Conservation (phyloP, 2,888 invertebrate genomes). For the Lepidochrysops patricia region DNA sequence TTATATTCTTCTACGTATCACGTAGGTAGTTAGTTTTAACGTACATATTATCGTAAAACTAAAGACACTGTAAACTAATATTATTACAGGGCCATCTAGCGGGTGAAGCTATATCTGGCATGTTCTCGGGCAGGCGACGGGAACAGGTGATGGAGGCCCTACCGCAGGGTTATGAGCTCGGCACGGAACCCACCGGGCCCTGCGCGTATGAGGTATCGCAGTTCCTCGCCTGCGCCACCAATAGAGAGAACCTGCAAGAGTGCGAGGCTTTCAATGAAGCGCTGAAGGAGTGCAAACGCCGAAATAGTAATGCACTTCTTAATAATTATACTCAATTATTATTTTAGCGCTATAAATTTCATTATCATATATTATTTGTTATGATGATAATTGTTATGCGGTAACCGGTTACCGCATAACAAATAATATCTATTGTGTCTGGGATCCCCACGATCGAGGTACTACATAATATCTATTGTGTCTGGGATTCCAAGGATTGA, state of each 20-base stretch:
- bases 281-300: conserved; percentile 90
- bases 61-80: too few relatives aligned
- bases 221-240: conserved; percentile 93
- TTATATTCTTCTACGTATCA: too few relatives aligned
- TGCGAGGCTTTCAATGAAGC: conserved; percentile 98
- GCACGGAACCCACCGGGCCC: conserved; percentile 78
- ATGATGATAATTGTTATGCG: too few relatives aligned
- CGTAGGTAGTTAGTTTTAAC: neutral
- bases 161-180: conserved; percentile 47
- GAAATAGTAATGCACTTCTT: conserved; percentile 73
- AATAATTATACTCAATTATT: neutral
- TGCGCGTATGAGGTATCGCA: conserved; percentile 95
- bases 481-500: too few relatives aligned
- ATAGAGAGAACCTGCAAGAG: conserved; percentile 85
- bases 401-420: too few relatives aligned
- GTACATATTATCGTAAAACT: too few relatives aligned
- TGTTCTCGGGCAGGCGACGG: conserved; percentile 45
- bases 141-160: conserved; percentile 44
- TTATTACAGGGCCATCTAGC: conserved; percentile 85
- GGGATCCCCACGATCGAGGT: too few relatives aligned
- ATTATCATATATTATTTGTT: too few relatives aligned
- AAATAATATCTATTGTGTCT: too few relatives aligned
- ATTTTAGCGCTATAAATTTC: too few relatives aligned
- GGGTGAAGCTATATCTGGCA: conserved; percentile 85
- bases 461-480: too few relatives aligned